Conservation (phyloP, 2,888 invertebrate genomes). For the Trissonchulus sp. region DNA sequence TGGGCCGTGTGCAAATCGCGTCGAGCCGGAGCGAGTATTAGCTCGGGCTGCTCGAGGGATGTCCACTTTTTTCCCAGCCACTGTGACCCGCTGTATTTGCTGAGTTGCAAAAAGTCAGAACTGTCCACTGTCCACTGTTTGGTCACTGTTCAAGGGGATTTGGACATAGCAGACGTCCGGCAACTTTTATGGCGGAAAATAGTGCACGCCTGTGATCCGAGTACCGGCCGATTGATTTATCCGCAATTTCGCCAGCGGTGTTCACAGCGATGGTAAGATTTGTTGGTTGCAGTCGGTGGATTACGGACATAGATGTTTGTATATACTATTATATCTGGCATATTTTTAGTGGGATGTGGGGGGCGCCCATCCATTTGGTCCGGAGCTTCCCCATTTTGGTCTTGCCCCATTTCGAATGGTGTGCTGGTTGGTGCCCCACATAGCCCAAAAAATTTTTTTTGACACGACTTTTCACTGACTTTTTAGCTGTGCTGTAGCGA, state of each 20-base stretch:
- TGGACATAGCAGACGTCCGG: constrained; percentile 16
- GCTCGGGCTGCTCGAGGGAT: too few relatives aligned
- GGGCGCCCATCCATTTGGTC: too few relatives aligned
- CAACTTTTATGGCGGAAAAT: constrained; percentile 26
- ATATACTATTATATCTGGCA: too few relatives aligned
- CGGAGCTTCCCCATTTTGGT: too few relatives aligned
- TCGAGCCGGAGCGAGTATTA: background rate
- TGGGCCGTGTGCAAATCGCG: background rate
- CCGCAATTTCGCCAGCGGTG: constrained; percentile 13
- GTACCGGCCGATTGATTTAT: constrained; percentile 2
- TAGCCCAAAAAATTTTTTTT: too few relatives aligned
- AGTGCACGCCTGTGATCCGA: background rate
- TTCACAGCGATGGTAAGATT: background rate
- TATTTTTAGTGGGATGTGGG: too few relatives aligned
- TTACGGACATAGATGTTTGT: too few relatives aligned
- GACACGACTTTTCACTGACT: too few relatives aligned
- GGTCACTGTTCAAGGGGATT: constrained; percentile 11
- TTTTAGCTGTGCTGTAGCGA: too few relatives aligned
- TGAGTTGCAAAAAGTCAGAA: background rate
- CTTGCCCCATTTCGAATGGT: too few relatives aligned
- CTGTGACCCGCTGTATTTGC: constrained; percentile 11
- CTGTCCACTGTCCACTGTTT: constrained; percentile 16
- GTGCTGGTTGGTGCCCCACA: too few relatives aligned
- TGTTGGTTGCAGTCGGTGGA: background rate
- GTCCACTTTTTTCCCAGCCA: background rate